Conservation (phyloP, 2,888 invertebrate genomes). For the Cryptocheilus praepositus region DNA sequence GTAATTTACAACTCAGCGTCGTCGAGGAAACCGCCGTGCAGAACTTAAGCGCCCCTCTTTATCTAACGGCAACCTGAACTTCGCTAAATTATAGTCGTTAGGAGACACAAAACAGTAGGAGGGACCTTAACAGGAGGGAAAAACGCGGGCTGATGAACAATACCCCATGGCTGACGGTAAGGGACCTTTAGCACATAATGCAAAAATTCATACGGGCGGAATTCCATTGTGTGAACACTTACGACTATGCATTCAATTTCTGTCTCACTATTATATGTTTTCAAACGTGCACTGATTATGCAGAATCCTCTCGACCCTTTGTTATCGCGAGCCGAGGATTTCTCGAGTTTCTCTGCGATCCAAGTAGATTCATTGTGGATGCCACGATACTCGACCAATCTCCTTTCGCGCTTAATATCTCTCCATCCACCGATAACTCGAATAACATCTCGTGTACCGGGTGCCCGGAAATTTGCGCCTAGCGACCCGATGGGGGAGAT, state of each 20-base stretch:
- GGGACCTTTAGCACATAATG: no score
- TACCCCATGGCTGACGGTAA: no score
- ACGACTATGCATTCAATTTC: conserved; percentile 12
- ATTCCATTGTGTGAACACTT: no score
- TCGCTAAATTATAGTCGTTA: no score
- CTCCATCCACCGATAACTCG: conserved; percentile 22
- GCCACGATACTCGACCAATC: conserved; percentile 34
- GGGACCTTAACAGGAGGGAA: no score
- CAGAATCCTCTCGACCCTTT: conserved; percentile 37
- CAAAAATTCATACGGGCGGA: no score
- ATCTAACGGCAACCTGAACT: no score
- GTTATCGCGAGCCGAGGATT: conserved; percentile 38
- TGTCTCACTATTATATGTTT: conserved; percentile 28
- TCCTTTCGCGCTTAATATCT: conserved; percentile 25
- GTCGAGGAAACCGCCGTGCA: no score
- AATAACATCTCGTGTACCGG: conserved; percentile 23
- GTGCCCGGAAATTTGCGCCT: conserved; percentile 13
- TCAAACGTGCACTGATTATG: conserved; percentile 43
- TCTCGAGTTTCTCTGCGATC: conserved; percentile 23
- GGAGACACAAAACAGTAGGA: no score
- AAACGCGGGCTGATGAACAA: no score
- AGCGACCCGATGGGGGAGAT: neutral
- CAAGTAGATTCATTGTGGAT: conserved; percentile 24
- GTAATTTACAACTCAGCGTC: no score
- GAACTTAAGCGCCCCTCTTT: no score